Base-by-base conservation (phyloP, 2,797 vertebrate genomes). In the Hemitrygon akajei region DNA sequence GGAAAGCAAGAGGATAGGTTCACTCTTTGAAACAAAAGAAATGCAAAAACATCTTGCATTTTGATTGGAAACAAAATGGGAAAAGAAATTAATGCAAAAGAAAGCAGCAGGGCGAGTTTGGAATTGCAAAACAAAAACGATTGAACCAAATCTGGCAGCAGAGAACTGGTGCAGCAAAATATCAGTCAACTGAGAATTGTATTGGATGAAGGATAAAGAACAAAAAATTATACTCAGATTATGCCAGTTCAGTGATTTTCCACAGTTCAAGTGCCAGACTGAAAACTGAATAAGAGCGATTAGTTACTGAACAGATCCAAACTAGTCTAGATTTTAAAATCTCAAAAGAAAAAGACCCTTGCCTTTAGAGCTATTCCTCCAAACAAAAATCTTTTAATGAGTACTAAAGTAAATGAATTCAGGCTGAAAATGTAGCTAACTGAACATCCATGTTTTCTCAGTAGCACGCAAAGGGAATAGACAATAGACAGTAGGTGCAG, bases 201-300 rank as follows among this genome's bases (percentile, higher is more conserved):
- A 86, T 4, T 30, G 18, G 56, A 30, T 84, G 81, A 30, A 86
- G 27, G 4, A 30, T 60, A 58, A 56, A 14, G 27, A 86, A 86
- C 82, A n/a, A 30, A 84, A 60, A 86, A 27, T 30, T 12, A 30
- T 12, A 60, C 14, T 60, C 56, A 86, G 27, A 86, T 60, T 86
- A 58, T 18, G 56, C 56, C 58, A 30, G 56, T 86, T 86, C 25
- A 86, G 82, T 86, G 82, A 60, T 86, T 86, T 84, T 86, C 82
- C 56, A 86, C 56, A 60, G 56, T 86, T 58, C 56, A 30, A 60
- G 82, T 60, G 56, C 27, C 56, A 86, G 60, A 60, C 56, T 84
- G 22, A 58, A 80, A 86, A 86, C 25, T 86, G 82, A 14, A 60
- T 56, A 86, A 60, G 27, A 58, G 27, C 27, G 56, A 86, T 86